Evolutionary conservation across 1,140 invertebrate genomes (phyloP), one percentile per base, ranked within the genome.

Genomic region (Drosophila ironensis): DNA sequence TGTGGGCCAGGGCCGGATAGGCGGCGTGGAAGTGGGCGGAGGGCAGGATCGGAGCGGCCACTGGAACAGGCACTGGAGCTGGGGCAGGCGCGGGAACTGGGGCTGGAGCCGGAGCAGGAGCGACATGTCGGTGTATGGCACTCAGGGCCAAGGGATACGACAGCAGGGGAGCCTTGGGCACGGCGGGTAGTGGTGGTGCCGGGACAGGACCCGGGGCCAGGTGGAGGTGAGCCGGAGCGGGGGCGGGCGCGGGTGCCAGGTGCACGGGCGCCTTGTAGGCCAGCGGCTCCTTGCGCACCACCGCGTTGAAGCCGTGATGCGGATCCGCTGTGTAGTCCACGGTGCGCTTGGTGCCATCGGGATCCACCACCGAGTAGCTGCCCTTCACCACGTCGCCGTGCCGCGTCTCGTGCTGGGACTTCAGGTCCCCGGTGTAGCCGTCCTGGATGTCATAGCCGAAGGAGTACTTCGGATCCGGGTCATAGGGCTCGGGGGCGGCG

Each of bases 381-480:
- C 93, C 93, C 75, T 93, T 92, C 5, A 94, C 93, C 11, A 94
- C 91, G 76, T 94, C 93, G 7, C 94, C 94, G 45, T 91, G 90
- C 2, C 92, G 89, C 14, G 90, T 91, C 87, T 93, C 92, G 45
- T 92, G 89, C 84, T 93, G 92, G 61, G 91, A 91, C 86, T 93
- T 93, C 67, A 91, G 91, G 69, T 93, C 92, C 7, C 93, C 92
- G 33, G 91, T 93, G 71, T 92, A 91, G 22, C 91, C 90, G 53
- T 93, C 92, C 71, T 92, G 90, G 19, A 93, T 90, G 42, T 92
- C 91, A 75, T 93, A 93, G 17, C 91, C 91, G 77, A 91, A 93
- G 44, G 89, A 91, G 77, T 92, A 92, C 78, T 92, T 91, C n/a
- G 92, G 92, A 54, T 91, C 90, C 4, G 91, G 90, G 71, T 92